Base-by-base conservation (phyloP, 1,140 invertebrate species). In the Drosophila simulans region DNA sequence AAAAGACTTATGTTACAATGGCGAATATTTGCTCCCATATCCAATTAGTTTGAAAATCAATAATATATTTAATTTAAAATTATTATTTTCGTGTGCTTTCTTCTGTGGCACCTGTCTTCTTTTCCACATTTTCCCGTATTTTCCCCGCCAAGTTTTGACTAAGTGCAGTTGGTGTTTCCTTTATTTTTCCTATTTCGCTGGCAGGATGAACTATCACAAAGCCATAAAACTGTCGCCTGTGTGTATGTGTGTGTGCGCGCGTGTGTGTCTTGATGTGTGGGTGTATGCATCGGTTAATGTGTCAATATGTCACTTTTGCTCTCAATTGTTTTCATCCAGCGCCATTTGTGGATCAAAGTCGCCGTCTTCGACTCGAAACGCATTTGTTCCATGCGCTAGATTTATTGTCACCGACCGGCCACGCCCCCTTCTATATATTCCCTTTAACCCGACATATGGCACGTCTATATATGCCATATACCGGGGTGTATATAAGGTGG, bases 291-390 rank as follows among this genome's bases (percentile, higher is more conserved):
- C 59, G 59, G 66, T 70, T 69, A 70, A 70, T 70, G 66, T 70
- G 66, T 70, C 66, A 70, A 70, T 70, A 69, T 70, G 66, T 70
- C 66, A 70, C 66, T 70, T 70, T 70, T 70, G 66, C 66, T 70
- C 66, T 70, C 66, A 70, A 70, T 70, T 70, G 66, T 70, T 70
- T 70, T 70, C 51, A 70, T 64, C 64, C 66, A 46, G 42, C 64
- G 63, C 63, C 63, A 69, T 70, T 70, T 70, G 49, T 53, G 66
- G 66, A 70, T 70, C 66, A 70, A 70, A 70, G 66, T 70, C 66
- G 66, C 65, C 66, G 66, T 70, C 66, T 48, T 70, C 66, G 66
- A 70, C 66, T 70, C 54, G 66, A 55, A 68, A 69, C 64, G 66
- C 66, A 70, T 70, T 70, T 70, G 64, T 70, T 70, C 65, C 64